Evolutionary conservation across 2,113 vertebrate species (phyloP).

Genomic region (Catharus fuscescens): DNA sequence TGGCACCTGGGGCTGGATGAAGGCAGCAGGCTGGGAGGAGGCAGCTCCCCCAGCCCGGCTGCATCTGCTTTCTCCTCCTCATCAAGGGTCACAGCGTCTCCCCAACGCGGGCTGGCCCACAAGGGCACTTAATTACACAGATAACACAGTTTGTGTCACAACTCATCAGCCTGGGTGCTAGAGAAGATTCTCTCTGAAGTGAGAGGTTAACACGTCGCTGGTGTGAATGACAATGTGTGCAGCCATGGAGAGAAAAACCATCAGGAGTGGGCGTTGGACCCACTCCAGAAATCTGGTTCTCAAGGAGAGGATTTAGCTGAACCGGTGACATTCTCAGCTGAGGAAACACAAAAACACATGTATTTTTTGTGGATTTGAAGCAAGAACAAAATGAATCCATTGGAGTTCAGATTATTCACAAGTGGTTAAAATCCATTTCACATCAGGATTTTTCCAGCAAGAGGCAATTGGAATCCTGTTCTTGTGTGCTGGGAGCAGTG

Average conservation of each 20-base stretch:
- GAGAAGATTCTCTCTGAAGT: slow-evolving; percentile 15
- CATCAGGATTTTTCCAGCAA: not conserved
- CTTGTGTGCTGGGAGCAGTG: not conserved
- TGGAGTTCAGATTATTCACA: not conserved
- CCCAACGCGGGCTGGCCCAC: not conserved
- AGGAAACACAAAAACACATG: not conserved
- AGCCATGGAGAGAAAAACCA: not conserved
- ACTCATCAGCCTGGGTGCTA: slow-evolving; percentile 21
- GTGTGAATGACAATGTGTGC: not conserved
- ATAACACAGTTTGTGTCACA: slow-evolving; percentile 50
- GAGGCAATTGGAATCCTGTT: not conserved
- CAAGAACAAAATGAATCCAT: not conserved
- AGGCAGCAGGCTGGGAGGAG: not conserved
- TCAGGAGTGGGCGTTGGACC: not conserved
- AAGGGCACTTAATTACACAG: slow-evolving; percentile 52
- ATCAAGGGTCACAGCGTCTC: slow-evolving; percentile 21
- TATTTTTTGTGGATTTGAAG: not conserved
- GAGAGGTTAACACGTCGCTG: not conserved
- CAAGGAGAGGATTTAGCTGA: not conserved
- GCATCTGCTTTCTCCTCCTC: not conserved
- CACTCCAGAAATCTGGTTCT: not conserved
- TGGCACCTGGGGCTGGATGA: not conserved
- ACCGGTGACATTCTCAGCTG: not conserved
- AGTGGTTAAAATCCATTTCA: not conserved
- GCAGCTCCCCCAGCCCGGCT: not conserved